A percentile compares a stretch with the other conserved stretches of the same genome.
phyloP scores from a whole-genome alignment of 1,140 invertebrate genomes.

The Neodiprion pinetum region DNA sequence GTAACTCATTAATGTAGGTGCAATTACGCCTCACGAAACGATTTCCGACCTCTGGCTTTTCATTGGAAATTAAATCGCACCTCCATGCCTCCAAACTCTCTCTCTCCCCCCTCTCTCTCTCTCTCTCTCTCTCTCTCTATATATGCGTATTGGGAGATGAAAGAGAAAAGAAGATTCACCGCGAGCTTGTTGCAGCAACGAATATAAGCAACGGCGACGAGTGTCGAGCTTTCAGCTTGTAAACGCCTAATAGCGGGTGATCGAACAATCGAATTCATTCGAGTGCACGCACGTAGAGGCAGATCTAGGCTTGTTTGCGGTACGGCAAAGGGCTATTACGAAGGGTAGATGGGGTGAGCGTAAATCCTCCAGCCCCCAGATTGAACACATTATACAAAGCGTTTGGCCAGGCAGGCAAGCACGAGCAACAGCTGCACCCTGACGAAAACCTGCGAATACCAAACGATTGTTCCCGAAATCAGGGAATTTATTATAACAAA shows the following conservation, averaged over 20 bases:
- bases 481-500: too few relatives aligned
- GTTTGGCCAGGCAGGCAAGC: not conserved
- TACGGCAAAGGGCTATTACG: not conserved
- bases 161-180: too few relatives aligned
- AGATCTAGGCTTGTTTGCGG: not conserved
- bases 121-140: not conserved
- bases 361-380: not conserved
- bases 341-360: not conserved
- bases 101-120: not conserved
- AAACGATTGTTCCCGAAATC: not conserved
- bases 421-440: not conserved
- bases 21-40: not conserved
- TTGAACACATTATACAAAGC: not conserved
- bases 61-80: conserved; percentile 1
- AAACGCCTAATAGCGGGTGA: not conserved
- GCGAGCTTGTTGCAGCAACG: too few relatives aligned
- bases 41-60: conserved; percentile 15
- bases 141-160: not conserved
- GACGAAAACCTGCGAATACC: not conserved
- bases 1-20: too few relatives aligned
- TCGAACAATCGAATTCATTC: not conserved
- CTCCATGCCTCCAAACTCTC: conserved; percentile 11
- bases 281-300: not conserved
- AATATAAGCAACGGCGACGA: not conserved
- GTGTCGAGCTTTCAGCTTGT: conserved; percentile 19